Percentiles rank a stretch among this genome's conserved stretches.
Conservation (phyloP, 2,888 invertebrate genomes). For the Eristalinus sepulchralis region DNA sequence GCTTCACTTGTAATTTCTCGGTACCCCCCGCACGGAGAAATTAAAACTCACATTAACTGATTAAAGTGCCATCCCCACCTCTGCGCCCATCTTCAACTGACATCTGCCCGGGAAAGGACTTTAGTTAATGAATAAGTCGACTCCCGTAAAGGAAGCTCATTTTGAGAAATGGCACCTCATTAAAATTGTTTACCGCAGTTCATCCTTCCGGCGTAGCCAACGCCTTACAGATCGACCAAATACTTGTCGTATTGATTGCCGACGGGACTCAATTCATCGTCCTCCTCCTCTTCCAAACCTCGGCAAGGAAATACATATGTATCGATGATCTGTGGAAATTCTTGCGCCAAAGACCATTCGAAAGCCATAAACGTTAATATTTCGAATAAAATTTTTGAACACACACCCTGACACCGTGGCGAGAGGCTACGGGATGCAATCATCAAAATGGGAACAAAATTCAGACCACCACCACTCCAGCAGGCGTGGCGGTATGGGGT, state of each 20-base stretch:
- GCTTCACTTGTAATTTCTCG: neutral
- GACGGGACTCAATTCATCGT: neutral
- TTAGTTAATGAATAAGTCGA: neutral
- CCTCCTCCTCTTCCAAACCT: neutral
- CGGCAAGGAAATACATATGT: neutral
- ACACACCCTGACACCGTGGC: neutral
- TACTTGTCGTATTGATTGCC: conserved; percentile 37
- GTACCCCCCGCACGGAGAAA: neutral
- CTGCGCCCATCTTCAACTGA: no score
- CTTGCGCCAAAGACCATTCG: conserved; percentile 7
- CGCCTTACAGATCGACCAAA: conserved; percentile 5
- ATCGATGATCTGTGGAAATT: neutral
- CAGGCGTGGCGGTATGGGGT: neutral
- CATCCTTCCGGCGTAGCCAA: conserved; percentile 14
- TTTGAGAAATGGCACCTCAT: conserved; percentile 48
- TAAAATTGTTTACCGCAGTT: conserved; percentile 28
- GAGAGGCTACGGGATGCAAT: conserved; percentile 2
- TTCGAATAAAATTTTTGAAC: conserved; percentile 31
- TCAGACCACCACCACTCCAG: neutral
- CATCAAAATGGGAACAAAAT: conserved; percentile 44
- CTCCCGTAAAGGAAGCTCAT: neutral
- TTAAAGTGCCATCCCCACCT: neutral
- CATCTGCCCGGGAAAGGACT: neutral
- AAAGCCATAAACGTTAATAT: conserved; percentile 53
- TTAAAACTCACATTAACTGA: neutral